These are phyloP conservation scores for Vidua chalybeata DNA, from an alignment of 2,113 vertebrate species.

Conservation along the genomic window DNA sequence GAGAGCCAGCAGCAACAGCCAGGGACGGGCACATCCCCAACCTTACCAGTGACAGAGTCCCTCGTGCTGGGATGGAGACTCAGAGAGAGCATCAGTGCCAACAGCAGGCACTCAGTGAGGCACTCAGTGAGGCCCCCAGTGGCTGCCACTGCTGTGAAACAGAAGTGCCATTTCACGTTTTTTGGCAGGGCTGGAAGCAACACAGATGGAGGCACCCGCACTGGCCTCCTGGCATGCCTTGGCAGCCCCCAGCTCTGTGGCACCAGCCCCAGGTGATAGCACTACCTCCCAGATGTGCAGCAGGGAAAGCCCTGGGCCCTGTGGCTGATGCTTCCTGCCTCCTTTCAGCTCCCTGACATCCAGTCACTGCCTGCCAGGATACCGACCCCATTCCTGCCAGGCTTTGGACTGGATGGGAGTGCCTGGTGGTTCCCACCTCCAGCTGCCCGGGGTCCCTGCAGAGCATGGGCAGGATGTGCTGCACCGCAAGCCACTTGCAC, in stretches of 20 bases:
- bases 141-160: not conserved
- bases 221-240: not conserved
- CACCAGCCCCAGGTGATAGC: not conserved
- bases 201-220: constrained; percentile 9
- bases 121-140: rapidly evolving
- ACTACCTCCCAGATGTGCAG: not conserved
- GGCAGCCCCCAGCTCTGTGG: not conserved
- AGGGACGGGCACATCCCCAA: not conserved
- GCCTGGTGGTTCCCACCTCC: not conserved
- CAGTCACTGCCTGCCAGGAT: not conserved
- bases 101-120: not conserved
- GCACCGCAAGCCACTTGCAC: rapidly evolving
- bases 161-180: constrained; percentile 51
- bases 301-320: not conserved
- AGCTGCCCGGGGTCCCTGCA: rapidly evolving
- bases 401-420: not conserved
- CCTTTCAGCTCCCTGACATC: not conserved
- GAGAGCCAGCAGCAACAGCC: not conserved
- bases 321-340: not conserved
- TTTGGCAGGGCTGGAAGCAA: constrained; percentile 31
- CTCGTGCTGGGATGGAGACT: rapidly evolving
- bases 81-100: rapidly evolving
- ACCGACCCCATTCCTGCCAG: not conserved
- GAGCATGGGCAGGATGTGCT: not conserved
- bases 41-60: not conserved